These are phyloP conservation scores for Leptopterna dolabrata DNA, from an alignment of 2,888 invertebrate genomes.

Conservation along the genomic window DNA sequence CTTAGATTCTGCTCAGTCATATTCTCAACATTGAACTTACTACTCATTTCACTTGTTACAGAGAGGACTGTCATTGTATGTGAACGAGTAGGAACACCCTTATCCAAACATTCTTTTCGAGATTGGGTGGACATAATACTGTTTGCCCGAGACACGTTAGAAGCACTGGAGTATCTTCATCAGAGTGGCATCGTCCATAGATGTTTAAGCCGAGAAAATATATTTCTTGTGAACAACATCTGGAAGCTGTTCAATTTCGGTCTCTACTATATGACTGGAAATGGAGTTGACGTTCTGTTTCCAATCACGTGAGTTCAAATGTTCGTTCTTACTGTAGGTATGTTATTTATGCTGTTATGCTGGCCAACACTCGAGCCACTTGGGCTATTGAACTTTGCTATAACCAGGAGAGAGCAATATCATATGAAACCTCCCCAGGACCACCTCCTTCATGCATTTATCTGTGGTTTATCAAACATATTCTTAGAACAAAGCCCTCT, in stretches of 20 bases:
- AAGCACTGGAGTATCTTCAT: conserved; percentile 80
- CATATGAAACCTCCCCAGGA: too few relatives aligned
- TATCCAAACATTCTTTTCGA: conserved; percentile 69
- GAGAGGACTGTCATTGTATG: conserved; percentile 86
- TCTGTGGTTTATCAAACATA: too few relatives aligned
- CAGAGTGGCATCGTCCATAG: conserved; percentile 79
- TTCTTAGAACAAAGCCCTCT: too few relatives aligned
- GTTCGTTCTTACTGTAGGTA: conserved; percentile 31
- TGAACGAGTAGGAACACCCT: conserved; percentile 78
- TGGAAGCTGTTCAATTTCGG: conserved; percentile 92
- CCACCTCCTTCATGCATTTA: too few relatives aligned
- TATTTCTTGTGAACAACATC: conserved; percentile 78
- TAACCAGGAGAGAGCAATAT: too few relatives aligned
- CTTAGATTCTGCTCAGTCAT: too few relatives aligned
- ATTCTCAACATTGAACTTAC: too few relatives aligned
- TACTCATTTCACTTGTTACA: conserved; percentile 65
- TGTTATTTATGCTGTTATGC: background rate
- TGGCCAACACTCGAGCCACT: too few relatives aligned
- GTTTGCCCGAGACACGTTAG: conserved; percentile 79
- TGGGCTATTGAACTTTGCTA: too few relatives aligned
- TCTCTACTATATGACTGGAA: conserved; percentile 90
- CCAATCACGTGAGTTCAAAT: conserved; percentile 77
- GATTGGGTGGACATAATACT: conserved; percentile 71
- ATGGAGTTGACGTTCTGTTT: conserved; percentile 88
- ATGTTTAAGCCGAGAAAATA: conserved; percentile 84